phyloP scores from a whole-genome alignment of 2,888 invertebrate species.

The Quadriops clusia region DNA sequence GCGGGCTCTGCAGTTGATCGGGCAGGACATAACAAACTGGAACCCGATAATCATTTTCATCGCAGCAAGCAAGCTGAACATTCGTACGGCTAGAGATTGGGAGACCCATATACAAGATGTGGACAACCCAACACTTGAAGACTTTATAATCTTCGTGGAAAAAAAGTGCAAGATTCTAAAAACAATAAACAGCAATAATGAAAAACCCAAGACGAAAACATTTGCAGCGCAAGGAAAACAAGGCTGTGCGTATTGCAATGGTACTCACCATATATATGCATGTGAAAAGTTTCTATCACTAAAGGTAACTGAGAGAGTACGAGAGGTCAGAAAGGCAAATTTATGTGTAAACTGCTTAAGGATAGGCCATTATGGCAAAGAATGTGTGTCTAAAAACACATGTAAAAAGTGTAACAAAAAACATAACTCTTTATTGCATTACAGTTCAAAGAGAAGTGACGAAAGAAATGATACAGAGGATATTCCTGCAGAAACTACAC shows the following conservation, averaged over 20 bases:
- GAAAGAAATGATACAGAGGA: not conserved
- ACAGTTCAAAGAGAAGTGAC: not conserved
- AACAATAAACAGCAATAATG: too few relatives aligned
- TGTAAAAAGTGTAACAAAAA: conserved; percentile 5
- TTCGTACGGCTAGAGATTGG: too few relatives aligned
- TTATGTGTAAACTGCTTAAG: conserved; percentile 12
- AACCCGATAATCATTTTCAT: too few relatives aligned
- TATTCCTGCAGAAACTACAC: conserved; percentile 3
- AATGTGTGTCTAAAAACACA: not conserved
- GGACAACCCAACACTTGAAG: too few relatives aligned
- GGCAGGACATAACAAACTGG: too few relatives aligned
- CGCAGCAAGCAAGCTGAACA: too few relatives aligned
- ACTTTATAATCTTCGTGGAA: too few relatives aligned
- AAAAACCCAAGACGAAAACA: too few relatives aligned
- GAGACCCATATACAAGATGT: too few relatives aligned
- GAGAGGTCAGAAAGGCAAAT: conserved; percentile 8
- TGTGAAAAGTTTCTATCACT: conserved; percentile 9
- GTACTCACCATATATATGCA: conserved; percentile 6
- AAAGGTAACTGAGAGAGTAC: conserved; percentile 5
- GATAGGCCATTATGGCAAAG: not conserved
- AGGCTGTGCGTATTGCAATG: conserved; percentile 6
- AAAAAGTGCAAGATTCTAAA: too few relatives aligned
- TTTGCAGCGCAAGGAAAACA: too few relatives aligned
- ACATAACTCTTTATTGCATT: conserved; percentile 4
- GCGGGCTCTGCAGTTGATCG: too few relatives aligned